These are phyloP conservation scores for Cantharis flavilabris DNA, from an alignment of 2,888 invertebrate genomes.

Conservation along the genomic window DNA sequence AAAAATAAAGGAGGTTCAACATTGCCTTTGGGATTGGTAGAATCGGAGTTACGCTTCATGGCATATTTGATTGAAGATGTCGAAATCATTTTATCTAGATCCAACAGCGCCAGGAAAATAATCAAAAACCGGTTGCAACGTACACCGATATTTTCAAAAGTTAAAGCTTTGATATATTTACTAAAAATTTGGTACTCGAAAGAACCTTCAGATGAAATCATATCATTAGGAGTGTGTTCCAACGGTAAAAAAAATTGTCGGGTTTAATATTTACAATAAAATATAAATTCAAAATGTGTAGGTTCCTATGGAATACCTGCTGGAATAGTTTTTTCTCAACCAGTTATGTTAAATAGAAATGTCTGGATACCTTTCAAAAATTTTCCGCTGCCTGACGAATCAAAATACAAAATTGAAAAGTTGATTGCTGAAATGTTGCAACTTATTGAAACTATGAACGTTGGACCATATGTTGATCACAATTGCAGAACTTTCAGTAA, in stretches of 20 bases:
- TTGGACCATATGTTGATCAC: not conserved
- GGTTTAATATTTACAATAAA: not conserved
- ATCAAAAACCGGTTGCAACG: conserved; percentile 35
- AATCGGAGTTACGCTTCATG: conserved; percentile 60
- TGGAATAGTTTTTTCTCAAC: conserved; percentile 63
- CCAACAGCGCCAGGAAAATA: not conserved
- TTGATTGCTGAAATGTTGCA: conserved; percentile 21
- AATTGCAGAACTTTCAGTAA: not conserved
- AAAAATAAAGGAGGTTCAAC: conserved; percentile 58
- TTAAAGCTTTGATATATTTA: conserved; percentile 56
- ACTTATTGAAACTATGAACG: conserved; percentile 11
- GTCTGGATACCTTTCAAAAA: conserved; percentile 55
- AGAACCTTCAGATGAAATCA: conserved; percentile 51
- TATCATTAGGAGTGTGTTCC: conserved; percentile 61
- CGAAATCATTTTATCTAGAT: conserved; percentile 41
- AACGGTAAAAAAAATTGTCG: conserved; percentile 53
- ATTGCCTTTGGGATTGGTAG: conserved; percentile 58
- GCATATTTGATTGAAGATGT: conserved; percentile 57
- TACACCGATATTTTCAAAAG: conserved; percentile 45
- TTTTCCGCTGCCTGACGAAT: conserved; percentile 39
- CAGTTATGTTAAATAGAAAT: conserved; percentile 54
- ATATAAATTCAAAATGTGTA: conserved; percentile 35
- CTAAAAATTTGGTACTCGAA: conserved; percentile 59
- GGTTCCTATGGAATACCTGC: conserved; percentile 61
- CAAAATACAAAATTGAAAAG: conserved; percentile 25